A percentile compares a stretch with the other conserved stretches of the same genome.
phyloP scores from a whole-genome alignment of 2,888 invertebrate genomes.

The Callyntrura sp. region DNA sequence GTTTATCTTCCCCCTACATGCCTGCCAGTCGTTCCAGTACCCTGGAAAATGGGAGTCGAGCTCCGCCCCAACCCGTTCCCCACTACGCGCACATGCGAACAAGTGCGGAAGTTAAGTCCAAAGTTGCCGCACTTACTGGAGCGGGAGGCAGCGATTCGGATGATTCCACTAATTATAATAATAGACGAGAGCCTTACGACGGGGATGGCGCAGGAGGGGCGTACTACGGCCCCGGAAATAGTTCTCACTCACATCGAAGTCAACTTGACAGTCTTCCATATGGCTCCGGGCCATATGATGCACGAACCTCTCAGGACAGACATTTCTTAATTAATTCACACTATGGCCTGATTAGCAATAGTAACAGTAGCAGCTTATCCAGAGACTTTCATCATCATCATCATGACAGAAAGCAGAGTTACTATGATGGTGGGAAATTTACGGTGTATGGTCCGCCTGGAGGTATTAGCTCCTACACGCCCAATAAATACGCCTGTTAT shows the following conservation, averaged over 20 bases:
- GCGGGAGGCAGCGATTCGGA: constrained; percentile 83
- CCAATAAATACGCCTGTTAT: constrained; percentile 83
- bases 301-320: constrained; percentile 84
- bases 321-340: constrained; percentile 85
- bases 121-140: constrained; percentile 38
- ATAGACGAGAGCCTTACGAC: constrained; percentile 87
- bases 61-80: constrained; percentile 62
- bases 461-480: constrained; percentile 78
- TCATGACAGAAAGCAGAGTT: constrained; percentile 72
- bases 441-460: constrained; percentile 69
- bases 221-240: constrained; percentile 51
- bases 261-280: constrained; percentile 85
- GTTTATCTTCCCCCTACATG: constrained; percentile 75
- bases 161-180: constrained; percentile 85
- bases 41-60: constrained; percentile 72
- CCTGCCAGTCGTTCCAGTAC: constrained; percentile 77
- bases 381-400: constrained; percentile 79
- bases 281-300: constrained; percentile 85
- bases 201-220: constrained; percentile 84
- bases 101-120: constrained; percentile 46
- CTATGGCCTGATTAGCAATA: constrained; percentile 82
- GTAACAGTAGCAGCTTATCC: constrained; percentile 81
- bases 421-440: constrained; percentile 68
- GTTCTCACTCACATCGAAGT: constrained; percentile 73
- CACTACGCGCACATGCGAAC: constrained; percentile 44